phyloP scores from a whole-genome alignment of 2,113 vertebrate genomes.

The Casuarius casuarius region DNA sequence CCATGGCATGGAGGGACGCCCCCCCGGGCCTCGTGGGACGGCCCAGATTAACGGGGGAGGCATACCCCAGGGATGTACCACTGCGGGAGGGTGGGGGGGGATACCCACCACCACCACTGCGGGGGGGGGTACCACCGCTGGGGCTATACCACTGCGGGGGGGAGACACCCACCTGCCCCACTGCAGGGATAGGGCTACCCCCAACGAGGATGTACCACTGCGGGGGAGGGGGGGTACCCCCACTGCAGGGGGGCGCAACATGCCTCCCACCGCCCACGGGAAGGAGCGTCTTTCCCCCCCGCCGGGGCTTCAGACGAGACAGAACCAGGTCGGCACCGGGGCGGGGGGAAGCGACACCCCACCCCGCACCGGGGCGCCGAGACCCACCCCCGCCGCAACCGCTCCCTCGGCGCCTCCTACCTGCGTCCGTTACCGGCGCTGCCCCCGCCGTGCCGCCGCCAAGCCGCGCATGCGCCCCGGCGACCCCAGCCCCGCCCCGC shows the following conservation, averaged over 20 bases:
- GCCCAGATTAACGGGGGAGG: fast-evolving
- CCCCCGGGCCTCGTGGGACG: neutral
- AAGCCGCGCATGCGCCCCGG: fast-evolving
- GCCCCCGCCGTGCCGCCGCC: neutral
- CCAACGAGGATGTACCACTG: neutral
- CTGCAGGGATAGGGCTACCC: fast-evolving
- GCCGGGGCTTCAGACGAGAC: neutral
- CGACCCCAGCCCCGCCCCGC: fast-evolving
- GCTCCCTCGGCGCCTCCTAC: neutral
- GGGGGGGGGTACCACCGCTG: no score
- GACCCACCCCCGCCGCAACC: neutral
- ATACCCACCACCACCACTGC: neutral
- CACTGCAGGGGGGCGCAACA: no score
- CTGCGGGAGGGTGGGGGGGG: no score
- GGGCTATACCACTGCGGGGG: neutral
- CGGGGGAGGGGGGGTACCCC: neutral
- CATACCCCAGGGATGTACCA: fast-evolving
- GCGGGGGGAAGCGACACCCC: neutral
- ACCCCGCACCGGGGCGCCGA: neutral
- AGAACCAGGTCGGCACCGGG: fast-evolving
- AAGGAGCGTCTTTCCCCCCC: neutral
- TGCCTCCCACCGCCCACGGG: neutral
- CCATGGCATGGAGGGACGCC: fast-evolving
- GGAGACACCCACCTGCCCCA: no score
- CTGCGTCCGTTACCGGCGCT: neutral